Evolutionary conservation across 2,888 invertebrate species (phyloP), one percentile per base, ranked within the genome.

Genomic region (Drosophila quinaria): DNA sequence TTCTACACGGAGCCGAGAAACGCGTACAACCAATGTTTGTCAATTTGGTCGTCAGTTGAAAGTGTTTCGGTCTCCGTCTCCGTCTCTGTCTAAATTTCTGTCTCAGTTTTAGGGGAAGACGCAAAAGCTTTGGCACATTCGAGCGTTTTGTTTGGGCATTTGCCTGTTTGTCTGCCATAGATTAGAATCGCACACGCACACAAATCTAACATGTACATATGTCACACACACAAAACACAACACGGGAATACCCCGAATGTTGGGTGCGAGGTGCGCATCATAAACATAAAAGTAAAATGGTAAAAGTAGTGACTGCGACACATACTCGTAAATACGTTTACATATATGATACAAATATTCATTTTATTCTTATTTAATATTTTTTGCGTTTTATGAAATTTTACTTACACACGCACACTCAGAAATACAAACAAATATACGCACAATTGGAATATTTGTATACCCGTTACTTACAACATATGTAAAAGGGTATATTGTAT

Each of bases 301-400:
- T 62, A 33, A 78, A 72, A 72, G 65, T 72, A 73, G 78, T 64
- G 64, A 72, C 63, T 70, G 71, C 60, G 19, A 64, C 35, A 56
- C 44, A 56, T 22, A 56, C 62, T 83, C 81, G 89, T 84, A 86
- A 87, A 89, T 80, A 83, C 71, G 73, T 83, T 86, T 78, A 72
- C 68, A 80, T 80, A 64, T 50, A 46, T 51, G 61, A 64, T 66
- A 62, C 63, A 68, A 78, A 75, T 89, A 39, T 71, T 54, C 59
- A 62, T 83, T 87, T 89, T 85, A 85, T 83, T 69, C 77, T 79
- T 87, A 81, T 89, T 85, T 89, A 85, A 85, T 87, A 85, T 81
- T 79, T 89, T 62, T 71, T 61, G 62, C 81, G 71, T 77, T 79
- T 87, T 83, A 76, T 76, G 79, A 83, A 84, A 85, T 78, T 83